Evolutionary conservation across 2,113 vertebrate species (phyloP).

Genomic region (Polypterus bichir): DNA sequence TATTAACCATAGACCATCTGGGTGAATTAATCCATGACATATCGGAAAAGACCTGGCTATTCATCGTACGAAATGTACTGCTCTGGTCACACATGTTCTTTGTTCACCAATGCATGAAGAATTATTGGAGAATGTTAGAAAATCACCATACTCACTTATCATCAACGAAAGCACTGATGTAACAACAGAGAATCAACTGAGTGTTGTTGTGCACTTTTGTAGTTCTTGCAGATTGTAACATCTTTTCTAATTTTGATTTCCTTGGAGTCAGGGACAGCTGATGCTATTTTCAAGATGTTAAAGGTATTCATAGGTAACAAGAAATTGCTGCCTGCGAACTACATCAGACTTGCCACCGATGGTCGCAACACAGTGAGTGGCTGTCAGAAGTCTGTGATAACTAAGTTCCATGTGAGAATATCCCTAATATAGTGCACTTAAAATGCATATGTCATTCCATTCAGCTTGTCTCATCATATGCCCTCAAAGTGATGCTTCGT

Average conservation of each 20-base stretch:
- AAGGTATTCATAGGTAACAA: no score
- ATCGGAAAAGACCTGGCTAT: slow-evolving; percentile 4
- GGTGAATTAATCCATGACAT: slow-evolving; percentile 4
- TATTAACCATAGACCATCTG: slow-evolving; percentile 5
- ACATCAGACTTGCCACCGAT: slow-evolving; percentile 7
- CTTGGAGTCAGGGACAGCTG: not conserved
- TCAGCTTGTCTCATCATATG: slow-evolving; percentile 1
- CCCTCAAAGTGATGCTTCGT: not conserved
- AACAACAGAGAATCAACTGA: not conserved
- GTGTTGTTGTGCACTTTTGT: slow-evolving; percentile 5
- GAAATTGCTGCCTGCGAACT: not conserved
- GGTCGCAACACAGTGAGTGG: not conserved
- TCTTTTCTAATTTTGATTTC: not conserved
- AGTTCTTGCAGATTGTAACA: slow-evolving; percentile 4
- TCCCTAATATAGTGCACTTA: slow-evolving; percentile 2
- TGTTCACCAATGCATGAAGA: not conserved
- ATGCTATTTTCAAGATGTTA: not conserved
- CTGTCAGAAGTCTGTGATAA: not conserved
- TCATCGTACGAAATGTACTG: slow-evolving; percentile 5
- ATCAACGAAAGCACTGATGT: not conserved
- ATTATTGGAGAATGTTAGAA: not conserved
- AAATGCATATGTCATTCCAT: not conserved
- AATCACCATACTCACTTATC: not conserved
- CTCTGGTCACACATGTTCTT: slow-evolving; percentile 6
- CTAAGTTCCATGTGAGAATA: slow-evolving; percentile 4